These are phyloP conservation scores for Cossypha caffra DNA, from an alignment of 2,797 vertebrate species.

Conservation along the genomic window DNA sequence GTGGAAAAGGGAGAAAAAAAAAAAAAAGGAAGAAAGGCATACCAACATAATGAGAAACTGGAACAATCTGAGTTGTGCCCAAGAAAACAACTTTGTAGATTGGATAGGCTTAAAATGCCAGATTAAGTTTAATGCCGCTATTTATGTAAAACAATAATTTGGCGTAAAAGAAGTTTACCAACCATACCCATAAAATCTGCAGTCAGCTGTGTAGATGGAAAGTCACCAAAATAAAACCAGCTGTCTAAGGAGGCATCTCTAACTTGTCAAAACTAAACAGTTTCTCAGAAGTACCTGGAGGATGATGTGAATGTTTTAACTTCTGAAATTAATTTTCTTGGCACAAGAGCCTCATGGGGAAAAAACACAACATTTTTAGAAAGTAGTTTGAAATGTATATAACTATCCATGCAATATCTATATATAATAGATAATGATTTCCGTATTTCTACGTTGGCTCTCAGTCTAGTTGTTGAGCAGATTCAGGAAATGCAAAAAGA, in stretches of 20 bases:
- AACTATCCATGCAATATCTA: not conserved
- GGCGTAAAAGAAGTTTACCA: slow-evolving; percentile 13
- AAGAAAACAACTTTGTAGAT: slow-evolving; percentile 13
- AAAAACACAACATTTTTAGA: not conserved
- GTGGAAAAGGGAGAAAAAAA: not conserved
- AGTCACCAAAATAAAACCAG: slow-evolving; percentile 44
- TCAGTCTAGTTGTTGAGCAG: not conserved
- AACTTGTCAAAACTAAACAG: not conserved
- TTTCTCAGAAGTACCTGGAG: not conserved
- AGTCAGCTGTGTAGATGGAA: slow-evolving; percentile 32
- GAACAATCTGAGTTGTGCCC: not conserved
- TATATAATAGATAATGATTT: not conserved
- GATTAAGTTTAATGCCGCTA: not conserved
- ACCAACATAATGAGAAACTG: slow-evolving; percentile 14
- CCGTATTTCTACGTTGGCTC: slow-evolving; percentile 12
- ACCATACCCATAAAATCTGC: slow-evolving; percentile 12
- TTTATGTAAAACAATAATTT: slow-evolving; percentile 43
- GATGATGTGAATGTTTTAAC: not conserved
- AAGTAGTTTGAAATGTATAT: not conserved
- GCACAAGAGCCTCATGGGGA: not conserved
- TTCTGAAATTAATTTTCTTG: not conserved
- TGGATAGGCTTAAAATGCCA: not conserved
- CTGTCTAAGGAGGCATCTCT: not conserved
- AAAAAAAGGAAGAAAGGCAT: not conserved
- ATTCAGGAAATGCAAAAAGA: not conserved